Base-by-base conservation (phyloP, 2,888 invertebrate species). In the Scaptomyza reducta region DNA sequence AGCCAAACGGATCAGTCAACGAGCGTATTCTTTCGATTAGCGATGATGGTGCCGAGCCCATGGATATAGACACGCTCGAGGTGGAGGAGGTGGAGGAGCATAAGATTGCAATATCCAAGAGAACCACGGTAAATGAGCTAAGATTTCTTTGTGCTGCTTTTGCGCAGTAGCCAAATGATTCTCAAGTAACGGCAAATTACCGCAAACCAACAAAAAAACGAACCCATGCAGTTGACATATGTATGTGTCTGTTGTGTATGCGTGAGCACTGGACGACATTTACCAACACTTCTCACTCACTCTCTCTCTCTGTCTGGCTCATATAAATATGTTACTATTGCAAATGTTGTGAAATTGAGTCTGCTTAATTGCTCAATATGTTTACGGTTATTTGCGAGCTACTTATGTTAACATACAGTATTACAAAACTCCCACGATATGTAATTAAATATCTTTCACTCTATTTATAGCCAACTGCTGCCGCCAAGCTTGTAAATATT, bases 1-100 rank as follows among this genome's bases (percentile, higher is more conserved):
- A 33, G 18, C 2, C 6, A 9, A 38, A 14, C 7, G 14, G 2
- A 2, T 6, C 35, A 6, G n/a, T 7, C 6, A 7, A 35, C 31
- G 31, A 2, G 0, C 9, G 11, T 6, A 31, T 6, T 33, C 13
- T 7, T 2, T 4, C 33, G 11, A 33, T 42, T 13, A 29, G 54
- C 13, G 60, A 54, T 3, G 18, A 49, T 49, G 31, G 9, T 9
- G 33, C n/a, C 0, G 73, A 74, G 11, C 61, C 87, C 10, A 91
- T 91, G 90, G 90, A 90, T 35, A 16, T 65, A 6, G 73, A 74
- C 11, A 57, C 47, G 40, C 60, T 65, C 16, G 75, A 65, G n/a
- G 2, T 10, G 3, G 40, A 40, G 40, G 16, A 16, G 38, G 2
- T 16, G 38, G 14, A 4, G 6, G 10, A 14, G 16, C 14, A 9